Conservation (phyloP, 2,113 vertebrate genomes). For the Sceloporus undulatus region DNA sequence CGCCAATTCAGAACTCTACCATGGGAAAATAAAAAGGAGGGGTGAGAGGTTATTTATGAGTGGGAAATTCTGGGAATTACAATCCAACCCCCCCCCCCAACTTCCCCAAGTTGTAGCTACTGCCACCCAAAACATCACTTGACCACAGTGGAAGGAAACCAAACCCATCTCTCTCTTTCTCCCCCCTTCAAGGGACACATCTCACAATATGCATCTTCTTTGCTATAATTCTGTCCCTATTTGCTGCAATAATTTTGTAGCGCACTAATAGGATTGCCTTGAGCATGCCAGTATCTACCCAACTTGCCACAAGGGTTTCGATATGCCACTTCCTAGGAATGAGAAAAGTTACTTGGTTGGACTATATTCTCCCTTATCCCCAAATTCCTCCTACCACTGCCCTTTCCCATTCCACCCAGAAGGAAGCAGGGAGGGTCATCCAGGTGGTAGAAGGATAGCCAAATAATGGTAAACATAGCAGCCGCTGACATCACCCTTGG, state of each 20-base stretch:
- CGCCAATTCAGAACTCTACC: conserved; percentile 62
- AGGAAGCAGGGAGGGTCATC: not conserved
- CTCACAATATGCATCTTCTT: not conserved
- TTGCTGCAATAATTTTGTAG: not conserved
- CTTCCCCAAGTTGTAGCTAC: accelerated
- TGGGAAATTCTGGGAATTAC: no score
- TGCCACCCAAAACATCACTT: not conserved
- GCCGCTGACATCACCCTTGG: not conserved
- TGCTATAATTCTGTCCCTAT: not conserved
- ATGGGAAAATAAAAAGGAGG: no score
- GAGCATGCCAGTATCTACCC: not conserved
- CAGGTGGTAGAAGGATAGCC: not conserved
- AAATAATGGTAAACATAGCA: not conserved
- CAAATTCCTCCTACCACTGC: no score
- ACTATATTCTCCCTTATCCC: not conserved
- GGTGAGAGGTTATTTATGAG: not conserved
- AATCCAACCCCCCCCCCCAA: no score
- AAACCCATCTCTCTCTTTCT: not conserved
- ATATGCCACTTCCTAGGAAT: not conserved
- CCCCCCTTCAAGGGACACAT: not conserved
- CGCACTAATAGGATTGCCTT: not conserved
- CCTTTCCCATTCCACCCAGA: not conserved
- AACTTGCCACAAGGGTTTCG: not conserved
- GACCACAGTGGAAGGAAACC: not conserved
- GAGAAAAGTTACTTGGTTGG: not conserved